Conservation (phyloP, 1,140 invertebrate genomes). For the Drosophila leontia region DNA sequence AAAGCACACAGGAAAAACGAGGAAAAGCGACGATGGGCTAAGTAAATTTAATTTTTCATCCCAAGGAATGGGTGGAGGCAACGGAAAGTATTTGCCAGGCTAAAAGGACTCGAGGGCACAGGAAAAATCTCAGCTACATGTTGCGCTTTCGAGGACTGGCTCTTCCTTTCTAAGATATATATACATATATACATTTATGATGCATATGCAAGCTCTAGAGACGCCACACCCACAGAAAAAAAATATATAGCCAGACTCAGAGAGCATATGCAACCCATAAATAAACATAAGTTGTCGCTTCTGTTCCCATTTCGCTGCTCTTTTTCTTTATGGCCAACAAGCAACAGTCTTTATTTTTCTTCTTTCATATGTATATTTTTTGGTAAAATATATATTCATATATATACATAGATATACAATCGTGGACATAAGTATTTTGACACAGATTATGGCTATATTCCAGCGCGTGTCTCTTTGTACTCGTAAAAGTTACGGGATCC, state of each 20-base stretch:
- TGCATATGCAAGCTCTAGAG: slow-evolving; percentile 22
- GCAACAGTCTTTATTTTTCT: slow-evolving; percentile 50
- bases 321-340: too few species aligned
- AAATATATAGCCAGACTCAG: slow-evolving; percentile 24
- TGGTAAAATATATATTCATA: slow-evolving; percentile 14
- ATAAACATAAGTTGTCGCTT: slow-evolving; percentile 75
- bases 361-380: slow-evolving; percentile 18
- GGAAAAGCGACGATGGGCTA: slow-evolving; percentile 15
- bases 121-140: slow-evolving; percentile 54
- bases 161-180: slow-evolving; percentile 8
- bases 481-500: too few species aligned
- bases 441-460: too few species aligned
- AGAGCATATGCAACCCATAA: slow-evolving; percentile 66
- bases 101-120: slow-evolving; percentile 20
- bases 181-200: slow-evolving; percentile 4
- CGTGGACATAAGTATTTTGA: too few species aligned
- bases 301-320: slow-evolving; percentile 45
- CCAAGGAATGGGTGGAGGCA: neutral
- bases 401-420: slow-evolving; percentile 31
- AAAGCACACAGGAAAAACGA: slow-evolving; percentile 24
- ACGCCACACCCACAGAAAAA: slow-evolving; percentile 33
- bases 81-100: slow-evolving; percentile 34
- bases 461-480: too few species aligned
- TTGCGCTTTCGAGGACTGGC: slow-evolving; percentile 37
- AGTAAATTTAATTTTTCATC: slow-evolving; percentile 50